Conservation (phyloP, 2,888 invertebrate species). For the Beris morrisii region DNA sequence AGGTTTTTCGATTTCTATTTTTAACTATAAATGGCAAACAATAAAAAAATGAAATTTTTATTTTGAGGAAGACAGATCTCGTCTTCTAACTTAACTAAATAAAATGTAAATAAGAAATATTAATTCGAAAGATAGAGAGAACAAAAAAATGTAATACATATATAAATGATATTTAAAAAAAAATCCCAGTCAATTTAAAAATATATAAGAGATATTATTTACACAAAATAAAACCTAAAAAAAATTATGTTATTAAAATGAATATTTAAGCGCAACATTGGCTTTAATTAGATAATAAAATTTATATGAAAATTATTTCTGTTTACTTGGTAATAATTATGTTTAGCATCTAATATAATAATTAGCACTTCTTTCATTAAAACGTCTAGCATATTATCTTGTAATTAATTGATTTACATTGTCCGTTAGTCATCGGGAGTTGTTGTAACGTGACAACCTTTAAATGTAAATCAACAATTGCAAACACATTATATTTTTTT, state of each 20-base stretch:
- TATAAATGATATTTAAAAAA: slow-evolving; percentile 2
- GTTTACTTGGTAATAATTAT: slow-evolving; percentile 25
- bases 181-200: slow-evolving; percentile 15
- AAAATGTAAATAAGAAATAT: neutral
- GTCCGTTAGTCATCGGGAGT: too few species aligned
- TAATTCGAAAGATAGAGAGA: slow-evolving; percentile 8
- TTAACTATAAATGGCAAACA: slow-evolving; percentile 30
- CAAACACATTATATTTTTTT: too few species aligned
- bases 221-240: slow-evolving; percentile 12
- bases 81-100: neutral
- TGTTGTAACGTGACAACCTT: too few species aligned
- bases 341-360: slow-evolving; percentile 30
- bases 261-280: neutral
- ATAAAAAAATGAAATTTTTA: slow-evolving; percentile 3
- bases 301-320: slow-evolving; percentile 12
- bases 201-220: slow-evolving; percentile 24
- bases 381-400: slow-evolving; percentile 14
- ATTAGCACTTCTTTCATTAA: slow-evolving; percentile 26
- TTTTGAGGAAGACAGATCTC: slow-evolving; percentile 25
- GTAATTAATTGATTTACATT: too few species aligned
- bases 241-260: slow-evolving; percentile 6
- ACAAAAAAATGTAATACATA: neutral
- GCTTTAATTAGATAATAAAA: neutral
- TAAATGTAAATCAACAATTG: too few species aligned
- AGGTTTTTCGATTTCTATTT: neutral